Conservation (phyloP, 2,113 vertebrate genomes). For the Eudorcas thomsonii region DNA sequence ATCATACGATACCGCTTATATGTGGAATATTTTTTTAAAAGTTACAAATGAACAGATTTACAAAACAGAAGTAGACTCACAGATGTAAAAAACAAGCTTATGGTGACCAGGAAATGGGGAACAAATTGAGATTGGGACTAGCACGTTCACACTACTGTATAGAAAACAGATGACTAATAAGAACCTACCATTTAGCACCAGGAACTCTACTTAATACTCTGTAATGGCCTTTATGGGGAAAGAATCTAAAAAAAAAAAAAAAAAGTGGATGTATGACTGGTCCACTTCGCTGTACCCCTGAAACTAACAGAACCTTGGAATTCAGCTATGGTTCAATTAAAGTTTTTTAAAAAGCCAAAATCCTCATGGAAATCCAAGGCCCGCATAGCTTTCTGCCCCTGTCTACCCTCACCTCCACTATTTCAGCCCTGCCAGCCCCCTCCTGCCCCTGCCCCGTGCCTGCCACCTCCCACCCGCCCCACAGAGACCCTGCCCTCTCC, state of each 20-base stretch:
- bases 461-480: fast-evolving
- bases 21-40: not conserved
- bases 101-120: not conserved
- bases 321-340: not conserved
- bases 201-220: not conserved
- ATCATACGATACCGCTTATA: too few species aligned
- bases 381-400: not conserved
- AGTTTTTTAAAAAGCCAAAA: not conserved
- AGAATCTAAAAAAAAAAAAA: not conserved
- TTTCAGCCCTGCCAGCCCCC: not conserved
- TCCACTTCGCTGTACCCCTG: not conserved
- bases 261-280: not conserved
- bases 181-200: not conserved
- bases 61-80: not conserved
- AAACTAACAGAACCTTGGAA: not conserved
- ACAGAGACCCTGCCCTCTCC: not conserved
- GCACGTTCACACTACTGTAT: not conserved
- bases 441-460: not conserved
- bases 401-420: not conserved
- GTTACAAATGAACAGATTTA: not conserved
- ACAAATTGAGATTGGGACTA: not conserved
- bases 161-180: not conserved
- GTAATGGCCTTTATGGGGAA: not conserved
- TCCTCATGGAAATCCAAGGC: not conserved
- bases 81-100: not conserved